These are phyloP conservation scores for Trichonephila clavipes DNA, from an alignment of 1,140 invertebrate species.

Conservation along the genomic window DNA sequence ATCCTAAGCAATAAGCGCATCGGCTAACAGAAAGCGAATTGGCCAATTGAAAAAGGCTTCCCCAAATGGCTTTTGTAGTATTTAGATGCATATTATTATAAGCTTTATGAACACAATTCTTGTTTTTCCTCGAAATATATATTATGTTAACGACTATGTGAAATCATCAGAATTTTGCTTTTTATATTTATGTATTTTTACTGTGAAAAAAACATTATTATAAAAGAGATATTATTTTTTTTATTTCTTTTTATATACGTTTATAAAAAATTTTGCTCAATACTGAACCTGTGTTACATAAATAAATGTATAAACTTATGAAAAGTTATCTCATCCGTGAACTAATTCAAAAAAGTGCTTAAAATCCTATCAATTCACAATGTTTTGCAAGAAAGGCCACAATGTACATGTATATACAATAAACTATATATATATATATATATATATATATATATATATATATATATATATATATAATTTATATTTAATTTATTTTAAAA, in stretches of 20 bases:
- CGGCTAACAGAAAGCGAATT: not conserved
- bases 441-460: too few species aligned
- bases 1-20: not conserved
- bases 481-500: too few species aligned
- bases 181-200: not conserved
- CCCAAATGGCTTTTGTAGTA: not conserved
- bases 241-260: not conserved
- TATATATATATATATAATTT: too few species aligned
- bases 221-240: not conserved
- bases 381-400: too few species aligned
- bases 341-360: too few species aligned
- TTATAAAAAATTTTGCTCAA: not conserved
- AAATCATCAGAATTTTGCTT: not conserved
- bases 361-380: too few species aligned
- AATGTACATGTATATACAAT: too few species aligned
- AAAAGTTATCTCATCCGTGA: too few species aligned
- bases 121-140: not conserved
- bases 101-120: not conserved
- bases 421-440: too few species aligned
- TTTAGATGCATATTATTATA: slow-evolving; percentile 39
- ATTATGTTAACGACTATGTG: slow-evolving; percentile 3
- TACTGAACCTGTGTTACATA: too few species aligned
- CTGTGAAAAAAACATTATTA: not conserved
- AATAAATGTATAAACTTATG: too few species aligned
- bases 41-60: slow-evolving; percentile 27